These are phyloP conservation scores for Nowickia ferox DNA, from an alignment of 2,888 invertebrate species.

Conservation along the genomic window DNA sequence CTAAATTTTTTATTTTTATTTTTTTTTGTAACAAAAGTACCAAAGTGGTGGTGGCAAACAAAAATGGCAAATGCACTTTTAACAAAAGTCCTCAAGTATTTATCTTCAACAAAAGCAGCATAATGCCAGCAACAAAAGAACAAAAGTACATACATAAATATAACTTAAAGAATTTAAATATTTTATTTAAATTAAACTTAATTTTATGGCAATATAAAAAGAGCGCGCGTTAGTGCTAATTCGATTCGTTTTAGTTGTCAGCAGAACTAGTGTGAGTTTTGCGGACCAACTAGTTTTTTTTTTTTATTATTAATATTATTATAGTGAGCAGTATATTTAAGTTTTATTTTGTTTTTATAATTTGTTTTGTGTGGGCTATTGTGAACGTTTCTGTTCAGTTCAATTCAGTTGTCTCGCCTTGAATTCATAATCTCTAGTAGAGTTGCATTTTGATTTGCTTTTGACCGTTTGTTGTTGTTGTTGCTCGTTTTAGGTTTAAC, in stretches of 20 bases:
- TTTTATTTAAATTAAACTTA: too few species aligned
- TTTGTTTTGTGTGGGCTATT: constrained; percentile 62
- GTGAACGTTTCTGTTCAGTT: constrained; percentile 2
- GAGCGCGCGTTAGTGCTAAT: background rate
- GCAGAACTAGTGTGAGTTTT: constrained; percentile 32
- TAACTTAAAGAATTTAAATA: too few species aligned
- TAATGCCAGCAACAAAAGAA: too few species aligned
- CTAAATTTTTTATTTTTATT: too few species aligned
- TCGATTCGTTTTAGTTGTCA: background rate
- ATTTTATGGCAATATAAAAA: background rate
- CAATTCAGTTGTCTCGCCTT: constrained; percentile 56
- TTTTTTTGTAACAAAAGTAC: too few species aligned
- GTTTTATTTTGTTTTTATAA: constrained; percentile 42
- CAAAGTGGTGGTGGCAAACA: too few species aligned
- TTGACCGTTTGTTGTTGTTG: constrained; percentile 4
- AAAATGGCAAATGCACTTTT: too few species aligned
- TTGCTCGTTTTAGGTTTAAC: background rate
- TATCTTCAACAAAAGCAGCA: too few species aligned
- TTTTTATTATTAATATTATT: background rate
- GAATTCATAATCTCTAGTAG: constrained; percentile 51
- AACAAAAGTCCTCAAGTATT: too few species aligned
- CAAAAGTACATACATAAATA: too few species aligned
- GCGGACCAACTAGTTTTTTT: constrained; percentile 28
- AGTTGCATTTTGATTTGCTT: constrained; percentile 53
- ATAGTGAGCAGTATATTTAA: constrained; percentile 29